Percentiles rank a stretch among this genome's conserved stretches.
Evolutionary conservation across 2,888 invertebrate genomes (phyloP).

Genomic region (Eugnorisma glareosa): DNA sequence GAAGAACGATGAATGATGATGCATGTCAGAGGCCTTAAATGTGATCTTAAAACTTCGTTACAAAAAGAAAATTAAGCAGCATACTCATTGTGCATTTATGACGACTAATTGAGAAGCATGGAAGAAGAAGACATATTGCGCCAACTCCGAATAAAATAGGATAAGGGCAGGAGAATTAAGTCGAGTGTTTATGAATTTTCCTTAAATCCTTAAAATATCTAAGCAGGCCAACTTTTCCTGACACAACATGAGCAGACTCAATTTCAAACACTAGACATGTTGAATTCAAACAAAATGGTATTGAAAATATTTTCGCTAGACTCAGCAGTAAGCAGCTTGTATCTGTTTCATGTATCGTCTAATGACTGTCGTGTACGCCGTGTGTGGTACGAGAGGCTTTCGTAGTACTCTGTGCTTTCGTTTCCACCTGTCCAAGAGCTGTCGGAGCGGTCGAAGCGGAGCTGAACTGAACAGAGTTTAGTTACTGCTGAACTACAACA

Average conservation of each 20-base stretch:
- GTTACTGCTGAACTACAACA: neutral
- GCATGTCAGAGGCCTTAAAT: too few species aligned
- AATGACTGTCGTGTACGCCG: slow-evolving; percentile 51
- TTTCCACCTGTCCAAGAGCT: slow-evolving; percentile 33
- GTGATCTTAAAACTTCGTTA: too few species aligned
- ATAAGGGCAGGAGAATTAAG: neutral
- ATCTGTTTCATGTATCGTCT: slow-evolving; percentile 37
- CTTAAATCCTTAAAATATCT: neutral
- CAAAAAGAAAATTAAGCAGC: too few species aligned
- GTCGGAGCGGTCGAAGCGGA: neutral
- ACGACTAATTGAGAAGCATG: too few species aligned
- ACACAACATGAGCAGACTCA: neutral
- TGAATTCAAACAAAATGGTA: slow-evolving; percentile 7
- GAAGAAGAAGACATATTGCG: neutral
- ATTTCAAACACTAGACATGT: neutral
- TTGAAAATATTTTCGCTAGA: slow-evolving; percentile 5
- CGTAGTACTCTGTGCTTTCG: neutral
- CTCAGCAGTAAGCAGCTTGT: slow-evolving; percentile 31
- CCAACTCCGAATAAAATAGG: neutral
- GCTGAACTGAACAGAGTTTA: neutral
- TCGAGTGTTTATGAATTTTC: neutral
- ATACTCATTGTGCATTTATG: too few species aligned
- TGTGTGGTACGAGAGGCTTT: slow-evolving; percentile 20
- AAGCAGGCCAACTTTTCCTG: neutral
- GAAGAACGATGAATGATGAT: neutral